Percentiles rank a stretch among this genome's conserved stretches.
Conservation (phyloP, 2,113 vertebrate genomes). For the Ceyx cyanopectus region DNA sequence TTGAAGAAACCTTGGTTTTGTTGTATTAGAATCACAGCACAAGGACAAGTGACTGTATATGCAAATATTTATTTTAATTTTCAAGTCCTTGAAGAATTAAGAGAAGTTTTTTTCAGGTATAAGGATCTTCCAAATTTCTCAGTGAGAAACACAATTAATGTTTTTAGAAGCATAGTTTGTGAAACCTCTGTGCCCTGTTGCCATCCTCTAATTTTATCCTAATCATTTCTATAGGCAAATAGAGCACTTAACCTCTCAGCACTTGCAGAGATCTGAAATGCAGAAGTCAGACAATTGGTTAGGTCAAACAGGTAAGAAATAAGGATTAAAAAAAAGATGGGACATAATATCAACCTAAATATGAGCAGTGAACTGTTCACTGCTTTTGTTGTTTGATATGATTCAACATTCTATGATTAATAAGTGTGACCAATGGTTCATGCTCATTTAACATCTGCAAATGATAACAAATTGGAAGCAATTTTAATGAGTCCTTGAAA, state of each 20-base stretch:
- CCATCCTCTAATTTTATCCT: background rate
- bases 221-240: background rate
- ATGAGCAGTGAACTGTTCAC: background rate
- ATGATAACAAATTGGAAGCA: background rate
- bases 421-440: background rate
- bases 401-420: background rate
- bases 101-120: background rate
- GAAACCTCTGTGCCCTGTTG: background rate
- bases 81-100: background rate
- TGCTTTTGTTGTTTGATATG: background rate
- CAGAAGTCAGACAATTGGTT: background rate
- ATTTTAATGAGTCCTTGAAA: background rate
- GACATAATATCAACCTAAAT: background rate
- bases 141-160: background rate
- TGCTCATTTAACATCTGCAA: background rate
- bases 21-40: background rate
- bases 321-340: background rate
- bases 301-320: background rate
- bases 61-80: constrained; percentile 4
- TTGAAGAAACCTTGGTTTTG: background rate
- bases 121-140: background rate
- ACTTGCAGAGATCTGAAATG: background rate
- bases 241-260: background rate
- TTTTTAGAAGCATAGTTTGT: background rate
- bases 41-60: background rate